Base-by-base conservation (phyloP, 2,797 vertebrate genomes). In the Acanthis flammea region DNA sequence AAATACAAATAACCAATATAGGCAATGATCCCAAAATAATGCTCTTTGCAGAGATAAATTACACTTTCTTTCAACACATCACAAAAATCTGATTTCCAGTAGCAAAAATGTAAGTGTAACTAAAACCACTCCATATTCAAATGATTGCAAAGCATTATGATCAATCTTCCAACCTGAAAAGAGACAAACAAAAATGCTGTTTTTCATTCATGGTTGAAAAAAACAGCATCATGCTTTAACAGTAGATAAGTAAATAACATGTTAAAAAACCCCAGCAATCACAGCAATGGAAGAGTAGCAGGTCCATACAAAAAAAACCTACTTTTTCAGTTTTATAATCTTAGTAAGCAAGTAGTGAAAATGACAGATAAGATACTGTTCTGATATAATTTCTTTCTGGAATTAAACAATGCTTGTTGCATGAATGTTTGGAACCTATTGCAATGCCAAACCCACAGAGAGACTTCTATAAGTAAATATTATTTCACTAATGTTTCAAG, bases 1-100 rank as follows among this genome's bases (percentile, higher is more conserved):
- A 77, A 90, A 88, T 91, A 93, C 37, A 67, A 94, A 91, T 66
- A 68, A 72, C 75, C 78, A 86, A 31, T 72, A 85, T 31, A 92
- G 77, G 42, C 21, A 88, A 57, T 35, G 50, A 83, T 85, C 10
- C 33, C 48, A 61, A 80, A 92, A 92, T 41, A 94, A 86, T 19
- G 21, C 33, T 62, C 45, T 82, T 75, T 0, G 0, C 31, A 66
- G 45, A 61, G 37, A 55, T 22, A 78, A 75, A 78, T 73, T 86
- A 66, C 7, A 65, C 10, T n/a, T 67, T 25, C 39, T 71, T 95
- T 83, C 42, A 79, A 14, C 42, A 90, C 14, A 68, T 6, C 33
- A 88, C 66, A 92, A 71, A 68, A 77, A 54, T n/a, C 27, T 72
- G 79, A 85, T 57, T 78, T 91, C 65, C 31, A 78, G 74, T 5